Base-by-base conservation (phyloP, 2,888 invertebrate species). In the Protodeltote pygarga region DNA sequence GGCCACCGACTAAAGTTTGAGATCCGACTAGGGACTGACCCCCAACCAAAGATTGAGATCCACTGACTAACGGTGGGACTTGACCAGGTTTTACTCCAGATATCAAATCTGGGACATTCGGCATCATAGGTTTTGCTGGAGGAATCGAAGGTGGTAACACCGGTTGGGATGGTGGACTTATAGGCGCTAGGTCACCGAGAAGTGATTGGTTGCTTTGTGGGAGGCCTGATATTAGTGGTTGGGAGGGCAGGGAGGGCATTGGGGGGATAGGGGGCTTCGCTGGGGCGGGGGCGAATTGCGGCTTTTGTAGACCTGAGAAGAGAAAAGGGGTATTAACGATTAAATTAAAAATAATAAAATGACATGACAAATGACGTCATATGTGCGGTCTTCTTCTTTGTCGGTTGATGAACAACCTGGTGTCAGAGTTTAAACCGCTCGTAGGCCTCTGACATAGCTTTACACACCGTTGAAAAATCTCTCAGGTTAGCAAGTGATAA, bases 261-360 rank as follows among this genome's bases (percentile, higher is more conserved):
- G 88, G 87, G 0, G 89, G 89, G 3, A 89, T 84, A 0, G 89
- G 85, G 0, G 87, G 89, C 57, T 88, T 84, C 11, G 81, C 61
- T 6, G 87, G 87, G 5, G 85, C 81, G 13, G 87, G 86, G 2
- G 84, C 80, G 55, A 88, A 85, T 54, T 85, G 84, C 6, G 71
- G 65, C 45, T 77, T 78, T 55, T 65, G 78, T 0, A 61, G 54
- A 1, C 65, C 82, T 82, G 79, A 37, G 35, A 25, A 53, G 5
- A 49, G 8, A 14, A 9, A 24, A 33, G 19, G 47, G 0, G 42
- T 9, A 45, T 39, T 39, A 27, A 47, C 14, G 0, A 11, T 40
- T 21, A 28, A 10, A 9, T n/a, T 25, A 24, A 19, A 25, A 20
- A 19, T 9, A 13, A 3, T n/a, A 31, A 14, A 14, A 20, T 16